Evolutionary conservation across 2,888 invertebrate species (phyloP).

Genomic region (Agriopis marginaria): DNA sequence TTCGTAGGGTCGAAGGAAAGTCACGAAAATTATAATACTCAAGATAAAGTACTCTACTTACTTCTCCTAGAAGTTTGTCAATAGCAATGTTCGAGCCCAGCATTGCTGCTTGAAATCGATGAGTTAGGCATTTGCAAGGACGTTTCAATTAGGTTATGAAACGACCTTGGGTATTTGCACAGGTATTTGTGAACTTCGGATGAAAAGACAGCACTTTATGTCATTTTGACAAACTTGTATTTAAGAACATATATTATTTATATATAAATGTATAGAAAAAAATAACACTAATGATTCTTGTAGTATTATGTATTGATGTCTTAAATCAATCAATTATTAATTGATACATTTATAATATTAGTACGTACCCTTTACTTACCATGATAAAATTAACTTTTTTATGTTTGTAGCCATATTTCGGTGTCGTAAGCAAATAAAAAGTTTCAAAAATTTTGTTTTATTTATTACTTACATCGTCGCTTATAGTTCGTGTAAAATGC

Average conservation of each 20-base stretch:
- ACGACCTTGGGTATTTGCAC: no score
- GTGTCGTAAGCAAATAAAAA: slow-evolving; percentile 16
- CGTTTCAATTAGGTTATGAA: background rate
- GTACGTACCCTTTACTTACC: background rate
- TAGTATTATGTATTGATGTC: no score
- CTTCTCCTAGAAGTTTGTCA: background rate
- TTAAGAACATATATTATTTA: no score
- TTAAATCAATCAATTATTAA: no score
- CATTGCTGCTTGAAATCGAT: background rate
- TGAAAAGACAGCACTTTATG: no score
- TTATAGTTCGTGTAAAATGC: slow-evolving; percentile 77
- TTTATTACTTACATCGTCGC: slow-evolving; percentile 60
- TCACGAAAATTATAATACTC: no score
- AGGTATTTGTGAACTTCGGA: no score
- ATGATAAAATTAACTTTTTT: background rate
- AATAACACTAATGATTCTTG: no score
- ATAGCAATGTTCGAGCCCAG: background rate
- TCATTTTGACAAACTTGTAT: no score
- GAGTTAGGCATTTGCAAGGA: background rate
- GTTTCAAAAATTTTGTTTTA: slow-evolving; percentile 41
- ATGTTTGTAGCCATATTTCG: background rate
- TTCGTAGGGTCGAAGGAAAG: no score
- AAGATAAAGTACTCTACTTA: no score
- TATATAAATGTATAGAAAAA: no score
- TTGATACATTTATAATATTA: background rate